A percentile compares a stretch with the other conserved stretches of the same genome.
These are phyloP conservation scores for Thereuonema tuberculata DNA, from an alignment of 1,140 invertebrate species.

Conservation along the genomic window DNA sequence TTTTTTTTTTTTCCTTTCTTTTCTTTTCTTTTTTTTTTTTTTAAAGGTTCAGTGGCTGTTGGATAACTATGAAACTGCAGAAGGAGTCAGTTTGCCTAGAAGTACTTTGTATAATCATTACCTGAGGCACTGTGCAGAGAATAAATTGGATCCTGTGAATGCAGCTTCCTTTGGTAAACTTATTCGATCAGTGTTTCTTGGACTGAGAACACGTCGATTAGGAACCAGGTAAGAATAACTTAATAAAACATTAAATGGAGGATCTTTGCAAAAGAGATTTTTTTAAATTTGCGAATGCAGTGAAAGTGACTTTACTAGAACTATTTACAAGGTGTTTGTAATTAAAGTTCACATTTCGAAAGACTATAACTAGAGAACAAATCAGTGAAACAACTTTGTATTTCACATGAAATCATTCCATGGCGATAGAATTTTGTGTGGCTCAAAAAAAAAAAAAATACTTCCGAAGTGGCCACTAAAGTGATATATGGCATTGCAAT, in stretches of 20 bases:
- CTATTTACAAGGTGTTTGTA: no score
- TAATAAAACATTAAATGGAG: not conserved
- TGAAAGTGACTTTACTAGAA: no score
- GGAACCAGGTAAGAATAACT: conserved; percentile 61
- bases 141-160: conserved; percentile 94
- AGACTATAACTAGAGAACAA: no score
- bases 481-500: no score
- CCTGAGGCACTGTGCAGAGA: conserved; percentile 80
- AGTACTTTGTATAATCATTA: conserved; percentile 96
- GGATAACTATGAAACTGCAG: conserved; percentile 96
- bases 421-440: no score
- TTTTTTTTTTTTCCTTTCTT: not conserved
- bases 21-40: not conserved
- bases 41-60: conserved; percentile 86
- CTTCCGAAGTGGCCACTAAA: no score
- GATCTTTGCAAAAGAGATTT: conserved; percentile 16
- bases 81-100: conserved; percentile 89
- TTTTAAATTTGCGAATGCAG: conserved; percentile 2
- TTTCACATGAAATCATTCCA: no score
- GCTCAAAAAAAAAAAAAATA: no score
- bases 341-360: no score
- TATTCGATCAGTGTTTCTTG: conserved; percentile 93
- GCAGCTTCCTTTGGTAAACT: conserved; percentile 98
- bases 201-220: conserved; percentile 77
- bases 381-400: no score